Conservation (phyloP, 2,113 vertebrate species). For the Struthidea cinerea region DNA sequence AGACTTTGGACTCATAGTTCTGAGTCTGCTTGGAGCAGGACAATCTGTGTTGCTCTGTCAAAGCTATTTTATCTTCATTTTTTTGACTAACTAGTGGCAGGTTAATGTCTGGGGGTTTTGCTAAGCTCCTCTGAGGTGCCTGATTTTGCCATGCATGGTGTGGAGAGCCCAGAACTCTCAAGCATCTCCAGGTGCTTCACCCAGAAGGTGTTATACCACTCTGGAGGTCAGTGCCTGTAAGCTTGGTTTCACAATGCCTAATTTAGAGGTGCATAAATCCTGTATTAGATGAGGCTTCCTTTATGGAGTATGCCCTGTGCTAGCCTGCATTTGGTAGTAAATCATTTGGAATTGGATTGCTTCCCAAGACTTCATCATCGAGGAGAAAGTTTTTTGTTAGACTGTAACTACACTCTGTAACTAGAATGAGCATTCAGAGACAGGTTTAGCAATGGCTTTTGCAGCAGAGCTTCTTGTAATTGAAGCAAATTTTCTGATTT, state of each 20-base stretch:
- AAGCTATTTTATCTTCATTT: background rate
- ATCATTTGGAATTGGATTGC: background rate
- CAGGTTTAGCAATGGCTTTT: background rate
- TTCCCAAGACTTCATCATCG: background rate
- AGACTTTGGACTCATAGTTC: background rate
- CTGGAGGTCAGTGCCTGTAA: background rate
- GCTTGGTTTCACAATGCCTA: background rate
- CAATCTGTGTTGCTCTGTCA: background rate
- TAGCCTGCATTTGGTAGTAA: background rate
- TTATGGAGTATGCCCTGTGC: background rate
- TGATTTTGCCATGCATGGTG: background rate
- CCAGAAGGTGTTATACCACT: background rate
- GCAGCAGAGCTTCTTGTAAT: background rate
- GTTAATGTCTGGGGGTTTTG: background rate
- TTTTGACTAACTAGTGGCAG: background rate
- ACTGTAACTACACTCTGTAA: background rate
- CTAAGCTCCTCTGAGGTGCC: background rate
- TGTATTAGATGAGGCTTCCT: background rate
- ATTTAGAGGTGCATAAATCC: conserved; percentile 1
- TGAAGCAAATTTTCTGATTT: background rate
- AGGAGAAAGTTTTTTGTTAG: background rate
- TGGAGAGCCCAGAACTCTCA: background rate
- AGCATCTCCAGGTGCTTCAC: background rate
- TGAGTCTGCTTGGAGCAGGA: background rate
- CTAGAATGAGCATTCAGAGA: background rate